Evolutionary conservation across 2,113 vertebrate species (phyloP).

Genomic region (Podarcis raffonei): DNA sequence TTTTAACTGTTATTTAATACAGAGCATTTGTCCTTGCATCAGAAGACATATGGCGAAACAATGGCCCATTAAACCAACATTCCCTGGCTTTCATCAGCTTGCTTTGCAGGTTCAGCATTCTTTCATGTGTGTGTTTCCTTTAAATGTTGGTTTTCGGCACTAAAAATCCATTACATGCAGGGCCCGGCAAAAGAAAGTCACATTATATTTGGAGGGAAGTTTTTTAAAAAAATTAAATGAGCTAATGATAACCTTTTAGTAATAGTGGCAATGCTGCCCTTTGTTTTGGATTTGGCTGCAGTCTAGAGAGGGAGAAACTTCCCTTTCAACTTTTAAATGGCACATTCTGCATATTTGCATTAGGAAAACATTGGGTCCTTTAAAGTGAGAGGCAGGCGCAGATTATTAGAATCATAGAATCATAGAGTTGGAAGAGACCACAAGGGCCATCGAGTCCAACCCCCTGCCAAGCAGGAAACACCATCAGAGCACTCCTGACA

Average conservation of each 20-base stretch:
- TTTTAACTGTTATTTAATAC: neutral
- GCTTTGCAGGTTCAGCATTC: neutral
- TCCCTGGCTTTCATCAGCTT: conserved; percentile 13
- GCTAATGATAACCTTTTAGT: conserved; percentile 2
- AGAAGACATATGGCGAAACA: neutral
- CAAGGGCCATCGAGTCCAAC: no score
- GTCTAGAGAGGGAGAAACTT: neutral
- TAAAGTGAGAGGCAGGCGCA: neutral
- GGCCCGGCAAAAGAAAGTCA: neutral
- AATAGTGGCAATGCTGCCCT: neutral
- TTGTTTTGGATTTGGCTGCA: conserved; percentile 1
- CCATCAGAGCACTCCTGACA: no score
- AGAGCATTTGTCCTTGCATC: neutral
- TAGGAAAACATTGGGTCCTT: neutral
- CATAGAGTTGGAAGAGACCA: no score
- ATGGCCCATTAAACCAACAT: conserved; percentile 13
- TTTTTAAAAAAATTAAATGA: neutral
- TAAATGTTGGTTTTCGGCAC: neutral
- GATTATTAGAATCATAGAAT: no score
- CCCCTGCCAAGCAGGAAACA: no score
- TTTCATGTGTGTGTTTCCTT: neutral
- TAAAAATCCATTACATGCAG: neutral
- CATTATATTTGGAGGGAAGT: neutral
- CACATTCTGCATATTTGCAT: neutral
- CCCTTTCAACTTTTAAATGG: neutral